Conservation (phyloP, 1,140 invertebrate species). For the Gonioctena quinquepunctata region DNA sequence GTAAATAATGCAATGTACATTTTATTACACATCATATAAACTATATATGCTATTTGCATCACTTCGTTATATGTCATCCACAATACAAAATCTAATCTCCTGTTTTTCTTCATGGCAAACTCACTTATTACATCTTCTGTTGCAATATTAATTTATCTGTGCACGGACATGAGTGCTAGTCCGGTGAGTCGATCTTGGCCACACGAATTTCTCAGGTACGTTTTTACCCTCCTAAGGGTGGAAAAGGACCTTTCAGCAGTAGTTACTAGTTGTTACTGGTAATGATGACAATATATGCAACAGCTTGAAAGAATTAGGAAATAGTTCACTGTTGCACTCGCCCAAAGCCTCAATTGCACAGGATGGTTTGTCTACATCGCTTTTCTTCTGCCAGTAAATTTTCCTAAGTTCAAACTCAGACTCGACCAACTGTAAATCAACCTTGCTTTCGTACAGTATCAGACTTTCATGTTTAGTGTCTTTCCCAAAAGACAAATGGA, state of each 20-base stretch:
- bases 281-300: conserved; percentile 8
- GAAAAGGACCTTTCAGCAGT: conserved; percentile 14
- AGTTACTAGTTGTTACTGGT: neutral
- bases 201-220: conserved; percentile 5
- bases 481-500: neutral
- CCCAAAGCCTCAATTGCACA: conserved; percentile 2
- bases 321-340: conserved; percentile 11
- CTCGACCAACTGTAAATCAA: neutral
- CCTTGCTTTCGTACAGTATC: neutral
- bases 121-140: no score
- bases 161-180: no score
- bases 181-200: no score
- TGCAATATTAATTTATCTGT: no score
- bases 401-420: neutral
- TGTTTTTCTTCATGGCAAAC: no score
- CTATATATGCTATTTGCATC: no score
- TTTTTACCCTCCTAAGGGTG: conserved; percentile 5
- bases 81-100: no score
- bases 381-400: neutral
- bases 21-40: no score
- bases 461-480: neutral
- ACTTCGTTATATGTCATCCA: no score
- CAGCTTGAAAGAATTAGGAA: conserved; percentile 1
- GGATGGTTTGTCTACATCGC: neutral
- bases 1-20: no score